Percentiles rank a stretch among this genome's conserved stretches.
phyloP scores from a whole-genome alignment of 2,888 invertebrate species.

The Meandrusa payeni region DNA sequence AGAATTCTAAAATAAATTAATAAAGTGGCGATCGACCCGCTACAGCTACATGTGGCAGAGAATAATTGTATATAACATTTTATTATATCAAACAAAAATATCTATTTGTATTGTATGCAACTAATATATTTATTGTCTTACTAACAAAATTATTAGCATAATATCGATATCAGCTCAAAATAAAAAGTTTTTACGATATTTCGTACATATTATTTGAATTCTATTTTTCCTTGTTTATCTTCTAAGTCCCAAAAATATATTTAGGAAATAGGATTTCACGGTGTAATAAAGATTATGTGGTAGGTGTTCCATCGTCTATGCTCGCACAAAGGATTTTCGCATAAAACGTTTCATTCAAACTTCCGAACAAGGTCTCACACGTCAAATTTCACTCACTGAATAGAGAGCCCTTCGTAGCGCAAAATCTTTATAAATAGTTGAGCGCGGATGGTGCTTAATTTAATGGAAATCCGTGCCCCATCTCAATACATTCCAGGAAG shows the following conservation, averaged over 20 bases:
- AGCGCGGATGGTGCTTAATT: slow-evolving; percentile 72
- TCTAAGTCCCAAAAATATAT: slow-evolving; percentile 26
- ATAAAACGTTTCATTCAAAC: slow-evolving; percentile 50
- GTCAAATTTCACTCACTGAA: slow-evolving; percentile 79
- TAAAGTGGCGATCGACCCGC: too few relatives aligned
- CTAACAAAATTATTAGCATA: too few relatives aligned
- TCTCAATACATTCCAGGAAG: slow-evolving; percentile 61
- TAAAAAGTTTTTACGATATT: too few relatives aligned
- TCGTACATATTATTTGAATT: too few relatives aligned
- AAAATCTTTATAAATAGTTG: slow-evolving; percentile 80
- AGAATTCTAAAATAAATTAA: too few relatives aligned
- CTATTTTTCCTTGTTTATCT: too few relatives aligned
- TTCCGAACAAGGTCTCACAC: slow-evolving; percentile 60
- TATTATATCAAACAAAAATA: too few relatives aligned
- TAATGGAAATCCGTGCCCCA: slow-evolving; percentile 65
- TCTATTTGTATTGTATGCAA: too few relatives aligned
- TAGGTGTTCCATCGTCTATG: slow-evolving; percentile 52
- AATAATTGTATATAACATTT: too few relatives aligned
- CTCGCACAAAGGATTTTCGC: slow-evolving; percentile 49
- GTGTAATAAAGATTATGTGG: slow-evolving; percentile 66
- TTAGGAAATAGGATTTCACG: slow-evolving; percentile 53
- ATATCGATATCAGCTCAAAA: too few relatives aligned
- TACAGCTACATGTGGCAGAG: too few relatives aligned
- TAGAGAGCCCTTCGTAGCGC: slow-evolving; percentile 49
- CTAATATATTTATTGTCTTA: too few relatives aligned